Evolutionary conservation across 2,888 invertebrate genomes (phyloP), one percentile per base, ranked within the genome.

Genomic region (Lamellibrachia columna): DNA sequence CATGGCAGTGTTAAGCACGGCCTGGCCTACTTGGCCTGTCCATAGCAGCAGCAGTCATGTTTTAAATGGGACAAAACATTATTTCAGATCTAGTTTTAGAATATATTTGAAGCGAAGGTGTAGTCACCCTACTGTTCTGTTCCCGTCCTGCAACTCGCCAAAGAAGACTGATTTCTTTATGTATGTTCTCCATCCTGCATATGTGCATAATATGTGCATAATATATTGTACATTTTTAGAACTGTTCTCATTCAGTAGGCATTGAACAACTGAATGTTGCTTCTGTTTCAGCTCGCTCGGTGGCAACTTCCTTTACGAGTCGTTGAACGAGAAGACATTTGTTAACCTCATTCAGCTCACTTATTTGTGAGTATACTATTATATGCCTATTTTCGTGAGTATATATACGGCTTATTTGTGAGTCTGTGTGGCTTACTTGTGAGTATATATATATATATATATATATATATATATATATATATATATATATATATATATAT

Each of bases 211-310:
- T 22, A 75, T 75, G 28, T 28, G 28, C 28, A 28, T 28, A 28
- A 58, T 58, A 58, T 58, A 58, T 58, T 58, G 58, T 58, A 58
- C 3, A 58, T 11, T 58, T 40, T 40, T 7, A 58, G 15, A 58
- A 58, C 58, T 75, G 22, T 6, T 15, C 6, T 75, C 11, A 75
- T 15, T 75, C 11, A 22, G 6, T 75, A 11, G 22, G 2, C 22
- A 75, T 75, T 75, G 75, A 6, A 3, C 15, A 15, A 15, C 40
- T 40, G 40, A 40, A 40, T 40, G 40, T 40, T 40, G 40, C 40
- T 11, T 75, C 75, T 11, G 11, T 93, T 94, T 90, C 95, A 95
- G 95, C 92, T 94, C 95, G 60, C 92, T 96, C 58, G 93, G 95
- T 15, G 95, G 95, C 6, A 96, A 96, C 93, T 94, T 93, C 53